phyloP scores from a whole-genome alignment of 2,888 invertebrate genomes.

The Epinotia ramella region DNA sequence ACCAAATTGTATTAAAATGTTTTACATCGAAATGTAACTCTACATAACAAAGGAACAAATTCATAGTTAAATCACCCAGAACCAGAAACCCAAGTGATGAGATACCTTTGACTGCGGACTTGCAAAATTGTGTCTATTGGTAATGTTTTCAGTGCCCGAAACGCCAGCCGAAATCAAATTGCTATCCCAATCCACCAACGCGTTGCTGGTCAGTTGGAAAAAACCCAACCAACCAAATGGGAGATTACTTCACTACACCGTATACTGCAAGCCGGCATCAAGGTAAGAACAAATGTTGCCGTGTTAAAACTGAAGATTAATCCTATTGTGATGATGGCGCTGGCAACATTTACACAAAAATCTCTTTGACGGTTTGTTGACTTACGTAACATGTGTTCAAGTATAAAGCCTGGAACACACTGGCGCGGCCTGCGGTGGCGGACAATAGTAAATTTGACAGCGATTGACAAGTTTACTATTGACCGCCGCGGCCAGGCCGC shows the following conservation, averaged over 20 bases:
- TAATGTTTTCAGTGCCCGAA: constrained; percentile 88
- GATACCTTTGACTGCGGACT: background rate
- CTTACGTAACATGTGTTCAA: background rate
- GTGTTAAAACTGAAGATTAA: background rate
- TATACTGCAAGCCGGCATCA: constrained; percentile 87
- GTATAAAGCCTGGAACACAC: too few relatives aligned
- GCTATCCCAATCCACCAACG: constrained; percentile 91
- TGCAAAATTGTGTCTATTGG: background rate
- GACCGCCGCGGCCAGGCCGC: too few relatives aligned
- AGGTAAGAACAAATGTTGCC: constrained; percentile 60
- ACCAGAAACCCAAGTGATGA: background rate
- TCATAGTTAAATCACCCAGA: background rate
- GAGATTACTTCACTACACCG: constrained; percentile 90
- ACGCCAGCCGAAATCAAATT: constrained; percentile 94
- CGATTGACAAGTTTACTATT: too few relatives aligned
- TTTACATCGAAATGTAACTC: background rate
- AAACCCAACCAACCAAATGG: constrained; percentile 93
- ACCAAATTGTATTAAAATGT: too few relatives aligned
- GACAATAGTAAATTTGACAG: too few relatives aligned
- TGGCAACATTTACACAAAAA: background rate
- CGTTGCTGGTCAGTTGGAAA: constrained; percentile 93
- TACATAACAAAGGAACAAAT: background rate
- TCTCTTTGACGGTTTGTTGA: background rate
- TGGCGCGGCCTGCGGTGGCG: too few relatives aligned
- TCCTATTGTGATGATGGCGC: background rate